A percentile compares a stretch with the other conserved stretches of the same genome.
Evolutionary conservation across 2,797 vertebrate species (phyloP).

Genomic region (Potorous gilbertii): DNA sequence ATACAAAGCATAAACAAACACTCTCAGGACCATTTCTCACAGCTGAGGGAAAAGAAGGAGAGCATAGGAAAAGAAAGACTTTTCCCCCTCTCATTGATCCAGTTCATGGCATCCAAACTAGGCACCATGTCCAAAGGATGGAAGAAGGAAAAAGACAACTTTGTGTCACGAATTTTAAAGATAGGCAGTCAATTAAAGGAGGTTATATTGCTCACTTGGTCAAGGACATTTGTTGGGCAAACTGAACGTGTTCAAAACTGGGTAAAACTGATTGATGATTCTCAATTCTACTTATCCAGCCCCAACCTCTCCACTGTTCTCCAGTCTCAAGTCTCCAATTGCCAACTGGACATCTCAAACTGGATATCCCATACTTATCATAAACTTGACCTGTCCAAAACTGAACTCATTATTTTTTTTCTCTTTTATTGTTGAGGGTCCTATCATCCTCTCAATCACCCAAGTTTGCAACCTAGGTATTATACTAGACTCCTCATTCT

Average conservation of each 20-base stretch:
- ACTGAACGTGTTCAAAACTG: neutral
- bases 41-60: neutral
- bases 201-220: neutral
- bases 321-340: neutral
- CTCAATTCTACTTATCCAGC: neutral
- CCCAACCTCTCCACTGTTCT: neutral
- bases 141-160: neutral
- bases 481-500: neutral
- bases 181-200: neutral
- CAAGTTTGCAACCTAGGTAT: neutral
- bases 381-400: neutral
- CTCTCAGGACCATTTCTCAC: neutral
- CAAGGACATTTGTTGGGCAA: neutral
- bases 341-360: neutral
- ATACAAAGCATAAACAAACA: neutral
- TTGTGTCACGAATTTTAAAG: neutral
- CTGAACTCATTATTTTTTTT: neutral
- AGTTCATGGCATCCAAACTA: neutral
- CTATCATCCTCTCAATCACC: neutral
- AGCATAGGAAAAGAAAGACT: neutral
- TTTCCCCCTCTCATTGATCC: neutral
- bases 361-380: neutral
- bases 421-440: neutral
- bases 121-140: neutral
- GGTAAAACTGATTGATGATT: neutral